phyloP scores from a whole-genome alignment of 2,797 vertebrate genomes.

The Bradypodion pumilum region DNA sequence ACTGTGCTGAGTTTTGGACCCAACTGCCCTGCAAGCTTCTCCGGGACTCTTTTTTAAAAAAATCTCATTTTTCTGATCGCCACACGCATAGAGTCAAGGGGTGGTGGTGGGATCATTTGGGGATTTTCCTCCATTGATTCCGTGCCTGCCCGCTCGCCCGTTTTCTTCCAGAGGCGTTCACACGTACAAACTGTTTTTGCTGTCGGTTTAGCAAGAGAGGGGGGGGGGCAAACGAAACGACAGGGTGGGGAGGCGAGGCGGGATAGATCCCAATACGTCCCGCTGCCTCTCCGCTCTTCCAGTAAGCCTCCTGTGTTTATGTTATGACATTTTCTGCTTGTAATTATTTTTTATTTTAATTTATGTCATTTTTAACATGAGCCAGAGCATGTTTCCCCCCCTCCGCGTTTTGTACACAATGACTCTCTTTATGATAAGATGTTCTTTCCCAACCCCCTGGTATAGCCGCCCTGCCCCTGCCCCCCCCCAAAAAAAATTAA shows the following conservation, averaged over 20 bases:
- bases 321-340: conserved; percentile 72
- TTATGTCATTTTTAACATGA: conserved; percentile 81
- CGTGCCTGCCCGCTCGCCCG: neutral
- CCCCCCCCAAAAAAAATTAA: no score
- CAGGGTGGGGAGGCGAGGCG: neutral
- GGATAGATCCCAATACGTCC: conserved; percentile 58
- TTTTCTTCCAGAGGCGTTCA: neutral
- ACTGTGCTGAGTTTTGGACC: neutral
- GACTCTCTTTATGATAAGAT: conserved; percentile 78
- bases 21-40: neutral
- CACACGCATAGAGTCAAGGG: no score
- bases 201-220: neutral
- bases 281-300: conserved; percentile 42
- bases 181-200: no score
- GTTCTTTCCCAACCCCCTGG: conserved; percentile 76
- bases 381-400: conserved; percentile 70
- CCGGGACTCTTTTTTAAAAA: neutral
- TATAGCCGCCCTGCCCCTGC: neutral
- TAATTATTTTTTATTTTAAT: conserved; percentile 82
- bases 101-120: no score
- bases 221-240: neutral
- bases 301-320: conserved; percentile 73
- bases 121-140: neutral
- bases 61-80: neutral
- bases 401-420: conserved; percentile 77